A percentile compares a stretch with the other conserved stretches of the same genome.
These are phyloP conservation scores for Tachuris rubrigastra DNA, from an alignment of 2,113 vertebrate genomes.

Conservation along the genomic window DNA sequence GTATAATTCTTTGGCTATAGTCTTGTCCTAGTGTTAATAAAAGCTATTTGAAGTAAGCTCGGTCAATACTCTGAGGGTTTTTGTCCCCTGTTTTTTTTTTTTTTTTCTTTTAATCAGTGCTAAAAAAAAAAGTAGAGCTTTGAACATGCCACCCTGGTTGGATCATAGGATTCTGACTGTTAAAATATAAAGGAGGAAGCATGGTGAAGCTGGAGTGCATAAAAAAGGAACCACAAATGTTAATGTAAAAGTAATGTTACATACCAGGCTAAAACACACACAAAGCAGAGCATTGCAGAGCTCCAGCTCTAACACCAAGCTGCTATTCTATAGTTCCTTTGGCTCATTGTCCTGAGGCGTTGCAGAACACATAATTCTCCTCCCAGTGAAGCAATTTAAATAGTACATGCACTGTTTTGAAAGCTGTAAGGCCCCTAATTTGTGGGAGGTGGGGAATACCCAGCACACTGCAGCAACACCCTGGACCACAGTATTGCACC, in stretches of 20 bases:
- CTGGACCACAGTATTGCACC: neutral
- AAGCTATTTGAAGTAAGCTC: slow-evolving; percentile 75
- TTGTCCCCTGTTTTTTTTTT: neutral
- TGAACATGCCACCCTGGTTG: slow-evolving; percentile 67
- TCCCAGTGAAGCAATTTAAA: slow-evolving; percentile 51
- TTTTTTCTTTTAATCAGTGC: neutral
- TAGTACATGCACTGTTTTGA: slow-evolving; percentile 38
- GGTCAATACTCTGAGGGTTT: slow-evolving; percentile 5
- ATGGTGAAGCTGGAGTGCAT: slow-evolving; percentile 51
- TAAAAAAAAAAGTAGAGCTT: slow-evolving; percentile 27
- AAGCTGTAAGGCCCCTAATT: slow-evolving; percentile 25
- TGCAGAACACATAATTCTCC: slow-evolving; percentile 49
- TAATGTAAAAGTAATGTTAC: slow-evolving; percentile 66
- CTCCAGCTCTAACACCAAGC: slow-evolving; percentile 33
- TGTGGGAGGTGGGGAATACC: slow-evolving; percentile 48
- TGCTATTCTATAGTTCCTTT: slow-evolving; percentile 59
- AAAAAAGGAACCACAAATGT: slow-evolving; percentile 59
- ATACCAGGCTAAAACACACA: slow-evolving; percentile 56
- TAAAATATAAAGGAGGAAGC: slow-evolving; percentile 43
- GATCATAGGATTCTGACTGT: slow-evolving; percentile 50
- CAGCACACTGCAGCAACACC: neutral
- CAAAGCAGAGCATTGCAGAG: slow-evolving; percentile 40
- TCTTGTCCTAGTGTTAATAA: slow-evolving; percentile 77
- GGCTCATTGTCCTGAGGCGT: slow-evolving; percentile 46
- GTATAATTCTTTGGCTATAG: slow-evolving; percentile 76